phyloP scores from a whole-genome alignment of 2,888 invertebrate species.

The Ganaspis brasiliensis region DNA sequence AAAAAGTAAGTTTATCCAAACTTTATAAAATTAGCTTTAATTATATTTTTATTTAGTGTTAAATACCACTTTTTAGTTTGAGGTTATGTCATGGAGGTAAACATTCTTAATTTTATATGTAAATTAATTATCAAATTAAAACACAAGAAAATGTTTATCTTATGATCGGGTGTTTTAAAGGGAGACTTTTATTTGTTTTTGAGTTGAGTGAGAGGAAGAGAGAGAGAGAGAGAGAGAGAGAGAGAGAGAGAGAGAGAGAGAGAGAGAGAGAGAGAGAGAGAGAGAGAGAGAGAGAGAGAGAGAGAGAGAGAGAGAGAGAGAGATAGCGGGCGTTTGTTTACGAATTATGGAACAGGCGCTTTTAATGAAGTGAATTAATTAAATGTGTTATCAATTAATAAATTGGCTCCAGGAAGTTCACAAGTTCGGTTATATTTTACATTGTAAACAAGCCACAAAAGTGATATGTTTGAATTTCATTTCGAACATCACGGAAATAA shows the following conservation, averaged over 20 bases:
- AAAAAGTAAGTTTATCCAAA: too few relatives aligned
- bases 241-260: too few relatives aligned
- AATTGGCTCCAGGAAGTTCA: slow-evolving; percentile 6
- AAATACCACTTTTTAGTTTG: too few relatives aligned
- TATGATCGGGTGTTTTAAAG: neutral
- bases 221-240: too few relatives aligned
- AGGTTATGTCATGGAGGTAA: too few relatives aligned
- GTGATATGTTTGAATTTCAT: slow-evolving; percentile 2
- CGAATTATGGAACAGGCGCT: slow-evolving; percentile 33
- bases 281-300: too few relatives aligned
- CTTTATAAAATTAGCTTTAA: too few relatives aligned
- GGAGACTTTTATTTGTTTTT: slow-evolving; percentile 6
- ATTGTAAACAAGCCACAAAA: slow-evolving; percentile 4
- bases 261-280: too few relatives aligned
- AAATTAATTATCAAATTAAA: too few relatives aligned
- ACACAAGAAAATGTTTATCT: too few relatives aligned
- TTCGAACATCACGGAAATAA: neutral
- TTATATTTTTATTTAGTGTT: too few relatives aligned
- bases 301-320: neutral
- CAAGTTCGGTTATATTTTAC: slow-evolving; percentile 7
- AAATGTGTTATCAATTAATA: slow-evolving; percentile 29
- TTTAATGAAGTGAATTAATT: slow-evolving; percentile 35
- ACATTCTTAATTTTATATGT: too few relatives aligned
- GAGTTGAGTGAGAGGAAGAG: neutral
- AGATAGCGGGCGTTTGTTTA: neutral